Base-by-base conservation (phyloP, 2,888 invertebrate species). In the Leptopilina drosophilae region DNA sequence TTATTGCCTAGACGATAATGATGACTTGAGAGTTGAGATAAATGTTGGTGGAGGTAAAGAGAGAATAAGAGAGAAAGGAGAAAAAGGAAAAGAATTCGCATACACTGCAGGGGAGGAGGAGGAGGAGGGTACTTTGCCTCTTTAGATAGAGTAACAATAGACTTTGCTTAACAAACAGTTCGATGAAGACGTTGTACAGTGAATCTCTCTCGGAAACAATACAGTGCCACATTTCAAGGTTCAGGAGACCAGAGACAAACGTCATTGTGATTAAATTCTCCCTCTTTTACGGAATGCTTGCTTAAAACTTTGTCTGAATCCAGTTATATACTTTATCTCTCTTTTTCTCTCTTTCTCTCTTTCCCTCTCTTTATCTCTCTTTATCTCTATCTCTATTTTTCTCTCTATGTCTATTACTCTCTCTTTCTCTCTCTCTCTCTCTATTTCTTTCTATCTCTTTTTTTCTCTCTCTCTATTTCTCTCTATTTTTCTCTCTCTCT, bases 151-250 rank as follows among this genome's bases (percentile, higher is more conserved):
- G 15, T 15, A 46, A 46, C 66, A 69, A 67, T 26, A 67, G 67
- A 49, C 49, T 67, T 67, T 67, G 49, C 67, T 67, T 67, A 49
- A 67, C 46, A 49, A 67, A 67, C 20, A 67, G 49, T 67, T 67
- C 14, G 49, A 15, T 49, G 49, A 67, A 26, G 67, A 67, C 62
- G 62, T 62, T 62, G 62, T 20, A 64, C 64, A 64, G 64, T 33
- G 40, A 40, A 64, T 14, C 14, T 33, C 26, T 64, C 64, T 64
- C 20, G 26, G 64, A 40, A 64, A 40, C 26, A 64, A 64, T 64
- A 64, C 26, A 33, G 64, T 33, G 33, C 64, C 40, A 40, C 40
- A 64, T 64, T 64, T 64, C 40, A 64, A 64, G 40, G 64, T 64
- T 64, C 40, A 40, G 14, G 20, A 64, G 12, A 33, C 12, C 40